Percentiles rank a stretch among this genome's conserved stretches.
Evolutionary conservation across 2,797 vertebrate species (phyloP).

Genomic region (Chanos chanos): DNA sequence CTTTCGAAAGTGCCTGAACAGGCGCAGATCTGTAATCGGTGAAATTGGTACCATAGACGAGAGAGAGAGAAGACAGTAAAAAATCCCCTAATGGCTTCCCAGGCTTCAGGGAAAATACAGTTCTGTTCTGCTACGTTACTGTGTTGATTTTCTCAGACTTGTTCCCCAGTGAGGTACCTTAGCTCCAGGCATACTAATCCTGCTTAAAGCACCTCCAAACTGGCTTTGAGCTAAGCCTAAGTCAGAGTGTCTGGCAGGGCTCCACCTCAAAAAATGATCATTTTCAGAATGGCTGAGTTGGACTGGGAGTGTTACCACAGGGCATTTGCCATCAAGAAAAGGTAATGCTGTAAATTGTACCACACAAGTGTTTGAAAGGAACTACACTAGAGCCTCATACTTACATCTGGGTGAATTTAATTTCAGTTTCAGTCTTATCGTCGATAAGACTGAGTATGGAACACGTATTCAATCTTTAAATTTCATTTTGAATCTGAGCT

Average conservation of each 20-base stretch:
- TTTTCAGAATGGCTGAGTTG: conserved; percentile 29
- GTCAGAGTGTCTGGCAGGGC: conserved; percentile 19
- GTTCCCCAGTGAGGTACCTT: conserved; percentile 7
- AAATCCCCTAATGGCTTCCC: conserved; percentile 13
- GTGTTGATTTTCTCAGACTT: conserved; percentile 19
- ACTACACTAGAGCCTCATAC: no score
- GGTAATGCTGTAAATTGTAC: no score
- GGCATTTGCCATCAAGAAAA: no score
- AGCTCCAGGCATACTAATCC: conserved; percentile 23
- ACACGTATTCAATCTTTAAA: no score
- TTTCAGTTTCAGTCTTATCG: no score
- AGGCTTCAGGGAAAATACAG: conserved; percentile 19
- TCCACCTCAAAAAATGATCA: conserved; percentile 29
- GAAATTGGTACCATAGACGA: conserved; percentile 17
- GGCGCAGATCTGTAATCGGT: conserved; percentile 8
- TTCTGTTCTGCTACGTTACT: conserved; percentile 8
- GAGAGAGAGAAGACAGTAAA: conserved; percentile 15
- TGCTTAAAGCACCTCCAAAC: conserved; percentile 28
- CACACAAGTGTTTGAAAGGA: no score
- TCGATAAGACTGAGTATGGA: no score
- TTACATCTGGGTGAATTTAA: no score
- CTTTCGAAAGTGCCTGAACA: conserved; percentile 7
- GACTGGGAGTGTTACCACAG: background rate
- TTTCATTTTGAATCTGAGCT: no score
- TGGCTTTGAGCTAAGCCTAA: conserved; percentile 30